Base-by-base conservation (phyloP, 2,113 vertebrate genomes). In the Nesoenas mayeri region DNA sequence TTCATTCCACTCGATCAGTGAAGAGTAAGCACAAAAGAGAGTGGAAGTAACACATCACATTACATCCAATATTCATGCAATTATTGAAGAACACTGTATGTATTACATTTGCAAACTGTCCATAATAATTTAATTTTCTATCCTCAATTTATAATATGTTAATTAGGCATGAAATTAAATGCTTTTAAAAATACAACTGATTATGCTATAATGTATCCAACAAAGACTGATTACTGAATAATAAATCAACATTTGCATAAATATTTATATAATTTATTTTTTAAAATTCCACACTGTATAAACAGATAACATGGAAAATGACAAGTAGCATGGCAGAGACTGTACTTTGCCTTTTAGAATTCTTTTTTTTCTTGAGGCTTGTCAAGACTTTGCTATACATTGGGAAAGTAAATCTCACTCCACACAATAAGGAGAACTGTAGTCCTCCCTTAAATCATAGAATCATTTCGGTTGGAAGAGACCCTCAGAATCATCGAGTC, bases 41-140 rank as follows among this genome's bases (percentile, higher is more conserved):
- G 64, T 82, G 89, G 85, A 96, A 95, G 91, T 24, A 97, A 92
- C 82, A 80, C 92, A 93, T 72, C 91, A 67, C 72, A 85, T 96
- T 91, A 82, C 89, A 96, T 93, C 89, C 92, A 96, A 96, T 96
- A 97, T 97, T 97, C 92, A 96, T 97, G 93, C 94, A 73, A 94
- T 97, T 97, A 97, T 85, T 92, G 95, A 95, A 94, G 95, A 97
- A 89, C 73, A 50, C 77, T 93, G 54, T 93, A 96, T 70, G 96
- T 97, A 96, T 89, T 96, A 95, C 97, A 97, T 96, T 97, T 96
- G 94, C 96, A 97, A 97, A 97, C 97, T 97, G 97, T 96, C 97
- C 97, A 96, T 97, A 97, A 97, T 97, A 97, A 97, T 97, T 97
- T 93, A 97, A 97, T 97, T 97, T 96, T 95, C 87, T 91, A 82